Percentiles rank a stretch among this genome's conserved stretches.
phyloP scores from a whole-genome alignment of 2,888 invertebrate genomes.

The Chirona hameri region DNA sequence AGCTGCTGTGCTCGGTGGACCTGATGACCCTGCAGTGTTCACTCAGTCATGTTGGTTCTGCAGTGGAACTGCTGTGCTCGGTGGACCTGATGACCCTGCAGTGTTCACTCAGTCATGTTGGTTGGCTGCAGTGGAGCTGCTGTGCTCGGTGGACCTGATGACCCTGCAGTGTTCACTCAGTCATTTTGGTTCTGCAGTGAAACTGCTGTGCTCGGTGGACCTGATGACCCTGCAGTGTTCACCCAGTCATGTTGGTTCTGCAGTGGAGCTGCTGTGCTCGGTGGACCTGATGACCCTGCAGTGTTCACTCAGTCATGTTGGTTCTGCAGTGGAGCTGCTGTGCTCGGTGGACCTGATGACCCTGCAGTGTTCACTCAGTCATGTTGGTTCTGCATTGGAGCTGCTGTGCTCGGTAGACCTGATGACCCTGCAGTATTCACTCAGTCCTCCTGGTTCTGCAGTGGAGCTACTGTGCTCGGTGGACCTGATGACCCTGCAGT shows the following conservation, averaged over 20 bases:
- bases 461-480: slow-evolving; percentile 43
- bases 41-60: not conserved
- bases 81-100: slow-evolving; percentile 44
- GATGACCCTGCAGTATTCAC: too few species aligned
- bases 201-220: not conserved
- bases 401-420: not conserved
- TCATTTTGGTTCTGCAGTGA: not conserved
- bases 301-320: too few species aligned
- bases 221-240: too few species aligned
- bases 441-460: slow-evolving; percentile 31
- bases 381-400: not conserved
- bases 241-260: not conserved
- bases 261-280: slow-evolving; percentile 43
- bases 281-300: slow-evolving; percentile 44
- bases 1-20: not conserved
- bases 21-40: too few species aligned
- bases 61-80: slow-evolving; percentile 43
- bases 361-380: too few species aligned
- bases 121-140: too few species aligned
- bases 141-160: too few species aligned
- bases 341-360: too few species aligned
- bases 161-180: too few species aligned
- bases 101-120: too few species aligned
- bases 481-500: slow-evolving; percentile 43
- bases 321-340: too few species aligned